Evolutionary conservation across 35 echinoderm and acorn worm species (phyloP).

Genomic region (Apostichopus japonicus): DNA sequence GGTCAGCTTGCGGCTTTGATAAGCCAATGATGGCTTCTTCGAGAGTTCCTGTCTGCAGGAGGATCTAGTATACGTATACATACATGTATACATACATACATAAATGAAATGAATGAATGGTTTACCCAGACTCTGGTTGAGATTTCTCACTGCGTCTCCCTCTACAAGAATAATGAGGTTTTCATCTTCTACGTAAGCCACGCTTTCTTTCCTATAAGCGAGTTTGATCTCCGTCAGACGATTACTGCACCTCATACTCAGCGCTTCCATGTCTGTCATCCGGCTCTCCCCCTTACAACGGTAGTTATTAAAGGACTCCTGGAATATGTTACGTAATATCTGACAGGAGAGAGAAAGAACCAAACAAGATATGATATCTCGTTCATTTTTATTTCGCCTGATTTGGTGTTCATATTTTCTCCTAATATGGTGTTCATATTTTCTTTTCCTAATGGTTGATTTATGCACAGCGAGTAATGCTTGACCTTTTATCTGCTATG

Average conservation of each 20-base stretch:
- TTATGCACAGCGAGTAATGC: no score
- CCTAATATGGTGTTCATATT: no score
- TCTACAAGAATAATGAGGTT: slow-evolving; percentile 83
- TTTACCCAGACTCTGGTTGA: slow-evolving; percentile 87
- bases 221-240: slow-evolving; percentile 89
- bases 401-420: no score
- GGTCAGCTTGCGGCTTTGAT: no score
- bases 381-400: no score
- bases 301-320: slow-evolving; percentile 97
- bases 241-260: slow-evolving; percentile 73
- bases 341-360: background rate
- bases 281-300: slow-evolving; percentile 81
- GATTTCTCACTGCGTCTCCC: slow-evolving; percentile 82
- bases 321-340: slow-evolving; percentile 97
- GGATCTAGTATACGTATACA: no score
- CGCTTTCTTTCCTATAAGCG: slow-evolving; percentile 74
- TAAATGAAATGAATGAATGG: background rate
- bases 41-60: no score
- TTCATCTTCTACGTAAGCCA: slow-evolving; percentile 85
- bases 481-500: no score
- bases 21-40: no score
- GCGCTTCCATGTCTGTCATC: slow-evolving; percentile 77
- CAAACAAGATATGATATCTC: no score
- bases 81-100: no score
- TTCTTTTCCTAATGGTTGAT: no score